These are phyloP conservation scores for Chymomyza amoena DNA, from an alignment of 2,888 invertebrate genomes.

Conservation along the genomic window DNA sequence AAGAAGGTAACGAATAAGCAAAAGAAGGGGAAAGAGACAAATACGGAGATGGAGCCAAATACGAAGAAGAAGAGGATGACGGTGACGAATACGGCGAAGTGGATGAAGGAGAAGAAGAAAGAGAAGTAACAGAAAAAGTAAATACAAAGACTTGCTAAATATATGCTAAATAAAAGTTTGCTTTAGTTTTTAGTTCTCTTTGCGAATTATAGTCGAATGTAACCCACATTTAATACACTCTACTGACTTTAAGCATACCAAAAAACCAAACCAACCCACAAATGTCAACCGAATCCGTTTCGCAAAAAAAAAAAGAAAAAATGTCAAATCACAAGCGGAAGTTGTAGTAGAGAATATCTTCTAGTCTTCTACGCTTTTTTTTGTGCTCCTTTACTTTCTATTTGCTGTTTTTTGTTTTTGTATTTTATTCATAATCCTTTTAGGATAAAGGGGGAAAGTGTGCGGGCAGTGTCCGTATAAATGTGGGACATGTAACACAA, in stretches of 20 bases:
- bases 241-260: background rate
- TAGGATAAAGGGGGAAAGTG: background rate
- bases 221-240: background rate
- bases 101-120: too few relatives aligned
- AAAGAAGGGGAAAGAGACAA: too few relatives aligned
- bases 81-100: too few relatives aligned
- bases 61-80: too few relatives aligned
- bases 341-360: background rate
- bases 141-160: too few relatives aligned
- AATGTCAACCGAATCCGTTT: background rate
- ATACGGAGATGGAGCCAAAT: too few relatives aligned
- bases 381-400: background rate
- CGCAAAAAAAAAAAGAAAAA: background rate
- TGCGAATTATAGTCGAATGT: background rate
- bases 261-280: background rate
- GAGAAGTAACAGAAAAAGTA: too few relatives aligned
- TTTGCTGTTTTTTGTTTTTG: background rate
- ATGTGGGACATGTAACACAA: constrained; percentile 28
- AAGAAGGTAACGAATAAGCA: too few relatives aligned
- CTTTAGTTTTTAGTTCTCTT: background rate
- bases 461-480: background rate
- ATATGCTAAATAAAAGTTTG: background rate
- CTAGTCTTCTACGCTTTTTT: background rate
- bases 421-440: constrained; percentile 40
- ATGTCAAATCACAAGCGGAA: background rate